Base-by-base conservation (phyloP, 2,888 invertebrate species). In the Nebria brevicollis region DNA sequence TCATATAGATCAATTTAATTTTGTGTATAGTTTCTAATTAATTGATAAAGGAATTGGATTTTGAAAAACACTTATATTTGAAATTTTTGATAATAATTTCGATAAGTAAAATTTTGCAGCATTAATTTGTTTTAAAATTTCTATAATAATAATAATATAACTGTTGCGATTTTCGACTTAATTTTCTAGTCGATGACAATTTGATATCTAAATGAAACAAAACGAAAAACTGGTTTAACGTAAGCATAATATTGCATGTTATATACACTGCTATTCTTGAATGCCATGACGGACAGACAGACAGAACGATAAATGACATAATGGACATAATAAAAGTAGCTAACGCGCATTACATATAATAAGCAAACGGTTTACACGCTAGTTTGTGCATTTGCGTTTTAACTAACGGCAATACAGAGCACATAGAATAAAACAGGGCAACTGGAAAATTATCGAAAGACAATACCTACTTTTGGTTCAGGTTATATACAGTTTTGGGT, bases 251-350 rank as follows among this genome's bases (percentile, higher is more conserved):
- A 54, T 13, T 54, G 54, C 54, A 54, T 54, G 54, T 54, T 54
- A 54, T 54, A 54, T 54, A 54, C 54, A 54, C 54, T 54, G 54
- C 54, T 54, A 54, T 54, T 54, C 54, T 54, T 54, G 54, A 54
- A 54, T 54, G 54, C 54, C 54, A 54, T 54, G 54, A 54, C 54
- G 54, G 54, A 54, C 54, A 54, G 54, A 54, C 54, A 54, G 54
- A 54, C 54, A 54, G 54, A 54, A 54, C 13, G 54, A 54, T 54
- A 54, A 13, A 54, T 54, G 54, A 54, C 54, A 54, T 54, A 54
- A 54, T 54, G 54, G 54, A 54, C 54, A 54, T 54, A 54, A 11
- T 54, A 54, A 54, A 54, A 54, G 4, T 54, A 54, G 54, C 54
- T 54, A 54, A 54, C 54, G 54, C 54, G 54, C 13, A 54, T 54